Base-by-base conservation (phyloP, 2,113 vertebrate species). In the Orientallactaga bullata region DNA sequence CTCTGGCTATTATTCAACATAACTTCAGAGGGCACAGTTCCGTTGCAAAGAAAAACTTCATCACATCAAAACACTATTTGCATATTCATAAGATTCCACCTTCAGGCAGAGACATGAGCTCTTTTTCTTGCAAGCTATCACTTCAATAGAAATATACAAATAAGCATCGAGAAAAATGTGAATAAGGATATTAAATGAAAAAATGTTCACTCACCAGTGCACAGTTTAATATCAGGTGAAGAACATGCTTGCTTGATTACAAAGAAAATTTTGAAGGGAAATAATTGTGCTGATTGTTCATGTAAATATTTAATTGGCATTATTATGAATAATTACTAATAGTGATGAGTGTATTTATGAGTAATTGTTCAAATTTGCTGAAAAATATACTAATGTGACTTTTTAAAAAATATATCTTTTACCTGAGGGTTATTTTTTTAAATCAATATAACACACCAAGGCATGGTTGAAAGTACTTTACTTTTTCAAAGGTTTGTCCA, bases 41-140 rank as follows among this genome's bases (percentile, higher is more conserved):
- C 58, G 87, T 85, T 94, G 66, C 92, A 95, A 95, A 96, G 88
- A 92, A 94, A 97, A 95, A 95, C 93, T 95, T 96, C 83, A 95
- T 92, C 92, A 92, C 93, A 92, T 96, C 93, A 97, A 92, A 96
- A 96, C 35, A 96, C 85, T 63, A 97, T 96, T 96, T 97, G 92
- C 97, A 96, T 96, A 97, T 96, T 97, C 90, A 96, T 96, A 95
- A 96, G 94, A 92, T 93, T 97, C 93, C 73, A 96, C 94, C 93
- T 96, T 92, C 66, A 84, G 95, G 93, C 92, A 91, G 82, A 97
- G 88, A 96, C 90, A 94, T 86, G 90, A 94, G 86, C 77, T 93
- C 92, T 95, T 96, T 96, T 91, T 94, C 92, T 94, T 93, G 79
- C 88, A 95, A 97, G 96, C 93, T 94, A 71, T 96, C 96, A 96